Conservation (phyloP, 1,140 invertebrate genomes). For the Lordiphosa collinella region DNA sequence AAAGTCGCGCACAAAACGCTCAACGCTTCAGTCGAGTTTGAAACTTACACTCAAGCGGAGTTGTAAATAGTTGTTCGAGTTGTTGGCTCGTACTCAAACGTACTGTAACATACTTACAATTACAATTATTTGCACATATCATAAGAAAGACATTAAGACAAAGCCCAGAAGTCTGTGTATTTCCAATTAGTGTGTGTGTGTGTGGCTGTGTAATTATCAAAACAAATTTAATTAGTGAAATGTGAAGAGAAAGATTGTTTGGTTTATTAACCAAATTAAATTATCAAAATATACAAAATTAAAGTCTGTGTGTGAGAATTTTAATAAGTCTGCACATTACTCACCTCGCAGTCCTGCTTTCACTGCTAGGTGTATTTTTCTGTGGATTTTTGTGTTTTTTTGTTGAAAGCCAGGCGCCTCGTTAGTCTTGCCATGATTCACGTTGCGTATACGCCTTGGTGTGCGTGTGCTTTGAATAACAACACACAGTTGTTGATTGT, state of each 20-base stretch:
- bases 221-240: neutral
- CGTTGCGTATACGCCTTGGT: slow-evolving; percentile 50
- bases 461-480: slow-evolving; percentile 71
- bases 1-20: slow-evolving; percentile 58
- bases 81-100: slow-evolving; percentile 79
- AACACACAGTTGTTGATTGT: slow-evolving; percentile 74
- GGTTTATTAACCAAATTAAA: slow-evolving; percentile 2
- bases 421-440: slow-evolving; percentile 45
- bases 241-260: slow-evolving; percentile 7
- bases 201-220: neutral
- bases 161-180: too few relatives aligned
- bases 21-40: slow-evolving; percentile 78
- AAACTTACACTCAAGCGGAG: slow-evolving; percentile 79
- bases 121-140: slow-evolving; percentile 1
- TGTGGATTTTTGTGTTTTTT: slow-evolving; percentile 5
- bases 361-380: slow-evolving; percentile 2
- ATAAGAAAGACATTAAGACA: slow-evolving; percentile 11
- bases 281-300: slow-evolving; percentile 37
- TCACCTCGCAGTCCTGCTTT: slow-evolving; percentile 30
- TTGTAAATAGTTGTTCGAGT: slow-evolving; percentile 79
- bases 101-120: slow-evolving; percentile 55
- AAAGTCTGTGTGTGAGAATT: slow-evolving; percentile 39
- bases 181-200: too few relatives aligned
- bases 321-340: slow-evolving; percentile 46
- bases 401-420: slow-evolving; percentile 30